A percentile compares a stretch with the other conserved stretches of the same genome.
phyloP scores from a whole-genome alignment of 1,140 invertebrate species.

The Temnothorax curvispinosus region DNA sequence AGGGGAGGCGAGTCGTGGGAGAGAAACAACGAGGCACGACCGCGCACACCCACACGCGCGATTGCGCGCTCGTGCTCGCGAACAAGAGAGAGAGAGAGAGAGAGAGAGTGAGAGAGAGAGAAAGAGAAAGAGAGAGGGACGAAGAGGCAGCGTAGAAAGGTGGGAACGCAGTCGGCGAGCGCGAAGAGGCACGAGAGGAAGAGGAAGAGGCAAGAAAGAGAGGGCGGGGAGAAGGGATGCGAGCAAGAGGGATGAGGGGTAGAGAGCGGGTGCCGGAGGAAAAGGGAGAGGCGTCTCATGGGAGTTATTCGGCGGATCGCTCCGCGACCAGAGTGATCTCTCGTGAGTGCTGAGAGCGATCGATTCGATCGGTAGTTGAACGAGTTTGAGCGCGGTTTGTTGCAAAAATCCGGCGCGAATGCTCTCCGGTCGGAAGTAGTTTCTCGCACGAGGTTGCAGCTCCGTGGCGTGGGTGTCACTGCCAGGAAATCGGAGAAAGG shows the following conservation, averaged over 20 bases:
- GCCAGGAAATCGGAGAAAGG: slow-evolving; percentile 24
- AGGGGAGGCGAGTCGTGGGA: slow-evolving; percentile 39
- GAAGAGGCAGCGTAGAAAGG: slow-evolving; percentile 50
- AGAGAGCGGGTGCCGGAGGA: slow-evolving; percentile 72
- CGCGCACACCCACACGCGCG: slow-evolving; percentile 47
- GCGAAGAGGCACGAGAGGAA: slow-evolving; percentile 60
- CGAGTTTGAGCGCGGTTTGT: slow-evolving; percentile 31
- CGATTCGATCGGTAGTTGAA: slow-evolving; percentile 67
- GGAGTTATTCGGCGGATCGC: slow-evolving; percentile 78
- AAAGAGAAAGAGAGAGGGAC: slow-evolving; percentile 12
- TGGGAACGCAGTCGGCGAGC: slow-evolving; percentile 48
- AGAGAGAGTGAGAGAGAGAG: background rate
- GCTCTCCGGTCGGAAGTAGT: slow-evolving; percentile 38
- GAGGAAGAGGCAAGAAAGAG: slow-evolving; percentile 62
- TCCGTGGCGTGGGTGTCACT: background rate
- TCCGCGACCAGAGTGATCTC: slow-evolving; percentile 77
- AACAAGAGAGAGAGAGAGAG: slow-evolving; percentile 30
- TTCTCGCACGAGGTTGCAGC: slow-evolving; percentile 18
- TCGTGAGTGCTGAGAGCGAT: slow-evolving; percentile 69
- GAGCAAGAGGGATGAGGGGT: slow-evolving; percentile 42
- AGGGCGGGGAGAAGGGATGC: slow-evolving; percentile 29
- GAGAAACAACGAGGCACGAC: slow-evolving; percentile 15
- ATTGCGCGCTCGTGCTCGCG: slow-evolving; percentile 47
- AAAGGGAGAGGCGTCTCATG: slow-evolving; percentile 74
- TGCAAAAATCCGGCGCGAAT: slow-evolving; percentile 50